Evolutionary conservation across 2,113 vertebrate species (phyloP).

Genomic region (Buteo buteo): DNA sequence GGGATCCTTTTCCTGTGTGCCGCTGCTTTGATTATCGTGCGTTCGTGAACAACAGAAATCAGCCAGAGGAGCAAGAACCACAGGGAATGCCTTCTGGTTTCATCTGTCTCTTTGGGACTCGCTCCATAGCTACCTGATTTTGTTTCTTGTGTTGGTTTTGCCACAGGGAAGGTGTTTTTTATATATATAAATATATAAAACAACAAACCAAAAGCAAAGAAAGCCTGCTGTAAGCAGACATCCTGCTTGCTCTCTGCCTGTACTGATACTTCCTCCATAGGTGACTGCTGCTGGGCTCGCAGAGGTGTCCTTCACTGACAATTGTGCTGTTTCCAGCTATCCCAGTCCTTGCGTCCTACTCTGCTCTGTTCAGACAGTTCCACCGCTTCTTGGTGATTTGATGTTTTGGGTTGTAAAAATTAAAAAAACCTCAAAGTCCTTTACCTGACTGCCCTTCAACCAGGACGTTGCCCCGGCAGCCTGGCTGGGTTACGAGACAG

Average conservation of each 20-base stretch:
- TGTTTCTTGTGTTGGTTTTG: background rate
- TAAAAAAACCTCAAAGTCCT: background rate
- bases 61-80: background rate
- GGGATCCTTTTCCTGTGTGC: background rate
- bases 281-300: background rate
- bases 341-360: background rate
- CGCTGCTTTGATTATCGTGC: background rate
- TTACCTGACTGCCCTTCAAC: background rate
- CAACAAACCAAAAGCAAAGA: background rate
- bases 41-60: fast-evolving
- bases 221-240: background rate
- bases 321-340: background rate
- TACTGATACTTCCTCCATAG: fast-evolving
- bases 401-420: background rate
- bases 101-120: fast-evolving
- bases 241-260: background rate
- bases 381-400: background rate
- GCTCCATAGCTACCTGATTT: background rate
- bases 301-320: fast-evolving
- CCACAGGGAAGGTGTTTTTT: background rate
- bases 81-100: background rate
- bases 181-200: no score
- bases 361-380: background rate
- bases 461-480: fast-evolving
- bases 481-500: background rate